phyloP scores from a whole-genome alignment of 1,140 invertebrate genomes.

The Dysdera silvatica region DNA sequence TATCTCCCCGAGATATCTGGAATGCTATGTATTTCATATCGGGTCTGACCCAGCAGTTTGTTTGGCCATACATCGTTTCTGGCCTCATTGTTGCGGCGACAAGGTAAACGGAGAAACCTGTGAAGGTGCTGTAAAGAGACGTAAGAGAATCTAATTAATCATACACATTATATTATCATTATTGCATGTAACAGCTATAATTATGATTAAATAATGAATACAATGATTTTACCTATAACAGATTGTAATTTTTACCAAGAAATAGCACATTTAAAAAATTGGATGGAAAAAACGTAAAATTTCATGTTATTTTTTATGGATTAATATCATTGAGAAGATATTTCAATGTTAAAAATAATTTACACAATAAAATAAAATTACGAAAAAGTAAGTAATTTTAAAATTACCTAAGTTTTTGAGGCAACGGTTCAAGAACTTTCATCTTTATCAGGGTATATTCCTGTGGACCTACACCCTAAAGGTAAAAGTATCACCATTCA shows the following conservation, averaged over 20 bases:
- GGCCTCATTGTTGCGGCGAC: constrained; percentile 96
- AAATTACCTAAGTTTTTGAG: constrained; percentile 53
- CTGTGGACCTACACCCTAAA: constrained; percentile 82
- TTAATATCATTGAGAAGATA: too few relatives aligned
- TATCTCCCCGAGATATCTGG: constrained; percentile 57
- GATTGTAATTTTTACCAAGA: too few relatives aligned
- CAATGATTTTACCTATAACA: too few relatives aligned
- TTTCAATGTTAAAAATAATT: background rate
- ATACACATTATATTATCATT: constrained; percentile 10
- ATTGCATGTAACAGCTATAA: background rate
- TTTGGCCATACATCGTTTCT: constrained; percentile 99
- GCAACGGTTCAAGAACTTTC: constrained; percentile 66
- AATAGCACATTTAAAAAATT: too few relatives aligned
- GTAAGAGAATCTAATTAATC: constrained; percentile 1
- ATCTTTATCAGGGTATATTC: constrained; percentile 98
- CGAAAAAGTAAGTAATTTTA: background rate
- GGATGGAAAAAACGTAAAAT: too few relatives aligned
- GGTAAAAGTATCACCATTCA: constrained; percentile 1
- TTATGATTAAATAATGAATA: too few relatives aligned
- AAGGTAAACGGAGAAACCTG: constrained; percentile 61
- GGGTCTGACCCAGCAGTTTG: constrained; percentile 96
- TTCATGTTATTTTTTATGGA: too few relatives aligned
- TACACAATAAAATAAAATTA: background rate
- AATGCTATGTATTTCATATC: constrained; percentile 89
- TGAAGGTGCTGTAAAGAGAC: constrained; percentile 48